A percentile compares a stretch with the other conserved stretches of the same genome.
Conservation (phyloP, 2,113 vertebrate genomes). For the Cheirogaleus medius region DNA sequence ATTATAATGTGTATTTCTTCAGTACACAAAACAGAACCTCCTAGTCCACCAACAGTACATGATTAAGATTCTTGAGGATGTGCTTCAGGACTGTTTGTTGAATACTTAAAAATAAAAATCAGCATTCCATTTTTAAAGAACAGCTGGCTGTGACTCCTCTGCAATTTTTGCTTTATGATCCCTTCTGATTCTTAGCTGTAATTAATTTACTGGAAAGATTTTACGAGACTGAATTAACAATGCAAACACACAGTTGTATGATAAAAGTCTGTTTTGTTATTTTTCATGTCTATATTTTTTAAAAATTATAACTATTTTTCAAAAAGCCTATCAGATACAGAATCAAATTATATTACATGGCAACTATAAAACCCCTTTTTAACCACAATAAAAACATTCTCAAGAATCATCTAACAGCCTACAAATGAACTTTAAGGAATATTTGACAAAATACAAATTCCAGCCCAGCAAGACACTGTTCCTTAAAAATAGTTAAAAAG, state of each 20-base stretch:
- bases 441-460: conserved; percentile 54
- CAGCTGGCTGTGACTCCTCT: conserved; percentile 58
- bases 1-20: neutral
- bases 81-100: conserved; percentile 29
- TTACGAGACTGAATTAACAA: conserved; percentile 61
- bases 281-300: conserved; percentile 40
- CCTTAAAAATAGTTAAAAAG: conserved; percentile 30
- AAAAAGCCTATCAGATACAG: conserved; percentile 41
- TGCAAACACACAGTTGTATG: neutral
- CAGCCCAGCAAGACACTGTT: neutral
- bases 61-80: neutral
- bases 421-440: conserved; percentile 53
- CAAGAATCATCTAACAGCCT: neutral
- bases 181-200: conserved; percentile 66
- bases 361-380: conserved; percentile 39
- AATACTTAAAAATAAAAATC: conserved; percentile 62
- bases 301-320: conserved; percentile 44
- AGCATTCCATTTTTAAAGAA: conserved; percentile 56
- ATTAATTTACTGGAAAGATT: conserved; percentile 74
- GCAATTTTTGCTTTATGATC: conserved; percentile 38
- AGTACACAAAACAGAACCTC: conserved; percentile 43
- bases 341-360: conserved; percentile 45
- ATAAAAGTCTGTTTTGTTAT: conserved; percentile 41
- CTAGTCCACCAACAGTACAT: conserved; percentile 22
- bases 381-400: conserved; percentile 39